Evolutionary conservation across 2,113 vertebrate genomes (phyloP).

Genomic region (Pardalotus punctatus): DNA sequence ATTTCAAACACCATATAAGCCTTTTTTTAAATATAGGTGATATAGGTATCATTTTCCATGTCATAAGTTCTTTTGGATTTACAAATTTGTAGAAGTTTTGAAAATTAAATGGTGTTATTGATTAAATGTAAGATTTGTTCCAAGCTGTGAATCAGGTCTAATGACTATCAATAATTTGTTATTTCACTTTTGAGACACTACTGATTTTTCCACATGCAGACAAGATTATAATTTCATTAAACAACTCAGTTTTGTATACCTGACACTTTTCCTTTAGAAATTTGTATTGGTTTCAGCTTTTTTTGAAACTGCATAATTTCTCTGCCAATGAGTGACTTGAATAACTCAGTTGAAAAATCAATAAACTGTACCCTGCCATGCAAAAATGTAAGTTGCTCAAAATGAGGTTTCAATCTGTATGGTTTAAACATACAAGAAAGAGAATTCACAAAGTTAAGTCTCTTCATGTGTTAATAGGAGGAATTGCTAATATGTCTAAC

Average conservation of each 20-base stretch:
- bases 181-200: conserved; percentile 17
- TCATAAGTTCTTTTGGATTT: background rate
- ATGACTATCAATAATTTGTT: background rate
- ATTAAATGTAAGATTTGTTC: conserved; percentile 30
- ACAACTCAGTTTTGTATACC: background rate
- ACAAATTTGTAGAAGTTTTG: background rate
- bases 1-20: background rate
- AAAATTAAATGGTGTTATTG: background rate
- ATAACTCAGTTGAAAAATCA: conserved; percentile 49
- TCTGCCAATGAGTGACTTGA: conserved; percentile 20
- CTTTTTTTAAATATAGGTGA: fast-evolving
- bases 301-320: background rate
- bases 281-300: conserved; percentile 22
- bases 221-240: conserved; percentile 30
- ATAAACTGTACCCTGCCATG: background rate
- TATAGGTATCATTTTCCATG: background rate
- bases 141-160: background rate
- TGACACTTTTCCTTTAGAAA: background rate
- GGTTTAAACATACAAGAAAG: background rate
- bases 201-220: background rate
- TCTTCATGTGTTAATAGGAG: background rate
- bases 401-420: background rate
- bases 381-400: background rate
- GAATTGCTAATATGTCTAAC: background rate
- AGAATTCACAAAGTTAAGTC: background rate